Percentiles rank a stretch among this genome's conserved stretches.
Conservation (phyloP, 2,113 vertebrate genomes). For the Polypterus bichir region DNA sequence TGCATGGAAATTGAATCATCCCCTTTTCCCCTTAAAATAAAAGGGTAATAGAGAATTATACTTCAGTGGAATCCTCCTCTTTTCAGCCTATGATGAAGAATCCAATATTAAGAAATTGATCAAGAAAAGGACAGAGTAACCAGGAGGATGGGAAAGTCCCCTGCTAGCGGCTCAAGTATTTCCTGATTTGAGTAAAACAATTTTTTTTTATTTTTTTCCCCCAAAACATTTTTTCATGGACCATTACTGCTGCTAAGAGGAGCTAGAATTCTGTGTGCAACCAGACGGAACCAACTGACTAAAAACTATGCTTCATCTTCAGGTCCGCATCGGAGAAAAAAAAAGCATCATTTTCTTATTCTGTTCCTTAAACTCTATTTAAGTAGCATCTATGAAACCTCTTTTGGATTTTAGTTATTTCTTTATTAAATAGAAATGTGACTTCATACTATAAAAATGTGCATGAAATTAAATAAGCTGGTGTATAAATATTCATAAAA, state of each 20-base stretch:
- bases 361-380: too few relatives aligned
- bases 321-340: too few relatives aligned
- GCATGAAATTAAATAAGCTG: too few relatives aligned
- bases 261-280: neutral
- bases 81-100: conserved; percentile 97
- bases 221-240: conserved; percentile 24
- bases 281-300: neutral
- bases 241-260: conserved; percentile 37
- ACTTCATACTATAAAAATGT: too few relatives aligned
- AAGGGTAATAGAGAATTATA: conserved; percentile 77
- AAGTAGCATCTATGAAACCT: too few relatives aligned
- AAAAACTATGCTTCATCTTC: too few relatives aligned
- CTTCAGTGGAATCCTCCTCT: conserved; percentile 95
- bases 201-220: conserved; percentile 15
- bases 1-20: conserved; percentile 13
- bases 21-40: conserved; percentile 10
- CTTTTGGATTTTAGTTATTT: too few relatives aligned
- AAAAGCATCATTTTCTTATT: too few relatives aligned
- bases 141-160: conserved; percentile 55
- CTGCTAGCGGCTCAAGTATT: conserved; percentile 57
- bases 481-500: too few relatives aligned
- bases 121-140: conserved; percentile 65
- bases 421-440: too few relatives aligned
- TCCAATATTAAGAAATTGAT: conserved; percentile 94
- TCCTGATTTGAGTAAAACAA: conserved; percentile 49